Evolutionary conservation across 1,140 invertebrate species (phyloP), one percentile per base, ranked within the genome.

Genomic region (Drosophila oshimai): DNA sequence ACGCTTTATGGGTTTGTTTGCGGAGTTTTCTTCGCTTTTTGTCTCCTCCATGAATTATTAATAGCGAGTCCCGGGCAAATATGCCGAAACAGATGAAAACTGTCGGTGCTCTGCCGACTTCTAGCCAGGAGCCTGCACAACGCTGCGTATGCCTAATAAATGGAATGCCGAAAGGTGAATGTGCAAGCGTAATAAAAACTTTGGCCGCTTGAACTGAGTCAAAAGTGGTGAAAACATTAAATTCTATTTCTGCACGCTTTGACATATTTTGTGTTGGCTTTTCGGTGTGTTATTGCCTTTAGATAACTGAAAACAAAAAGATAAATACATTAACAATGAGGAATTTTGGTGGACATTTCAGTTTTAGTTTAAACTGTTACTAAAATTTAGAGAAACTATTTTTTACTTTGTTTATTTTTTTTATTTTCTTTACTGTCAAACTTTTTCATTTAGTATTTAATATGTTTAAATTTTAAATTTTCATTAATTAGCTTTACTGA

Each of bases 11-110:
- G 12, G 0, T 37, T 41, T 51, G 22, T 49, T 54, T 41, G 18
- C 39, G 6, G 10, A 34, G 15, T 34, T 34, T 37, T 42, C 4
- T 22, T 39, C 9, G 13, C 37, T 50, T 44, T 49, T 65, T 47
- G 24, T 60, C 33, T 17, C 15, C 12, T 36, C 36, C n/a, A 44
- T 58, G 41, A 70, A 79, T 69, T 74, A 51, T 71, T 64, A 58
- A 61, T 51, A 41, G 22, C n/a, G 22, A 28, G 20, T 26, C 15
- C 13, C 22, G 26, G 24, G 24, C 28, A 45, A 45, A 31, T n/a
- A 39, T 64, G 33, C 31, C 28, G 15, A 29, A 28, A 67, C 17
- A 22, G 6, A 13, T 1, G 33, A 65, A 24, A 24, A 20, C 39
- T 28, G 39, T 12, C 7, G 12, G 22, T 22, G 28, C 46, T 29